Conservation (phyloP, 2,797 vertebrate genomes). For the Graptemys geographica region DNA sequence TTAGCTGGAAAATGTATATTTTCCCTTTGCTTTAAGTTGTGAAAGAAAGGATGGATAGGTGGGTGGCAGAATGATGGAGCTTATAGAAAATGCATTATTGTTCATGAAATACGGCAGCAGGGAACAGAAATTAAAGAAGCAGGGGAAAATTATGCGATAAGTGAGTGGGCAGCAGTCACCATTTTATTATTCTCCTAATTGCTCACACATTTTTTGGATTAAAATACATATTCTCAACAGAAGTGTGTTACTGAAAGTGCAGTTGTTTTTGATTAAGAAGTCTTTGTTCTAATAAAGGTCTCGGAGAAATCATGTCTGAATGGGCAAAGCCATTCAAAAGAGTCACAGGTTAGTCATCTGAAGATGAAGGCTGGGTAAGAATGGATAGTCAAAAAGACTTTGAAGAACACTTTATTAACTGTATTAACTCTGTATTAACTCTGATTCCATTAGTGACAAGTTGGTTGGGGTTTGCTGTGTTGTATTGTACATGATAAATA, state of each 20-base stretch:
- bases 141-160: conserved; percentile 19
- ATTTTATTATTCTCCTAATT: conserved; percentile 56
- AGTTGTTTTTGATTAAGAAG: conserved; percentile 52
- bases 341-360: conserved; percentile 31
- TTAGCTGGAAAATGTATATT: conserved; percentile 62
- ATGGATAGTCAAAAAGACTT: conserved; percentile 6
- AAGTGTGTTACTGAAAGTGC: conserved; percentile 30
- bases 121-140: conserved; percentile 54
- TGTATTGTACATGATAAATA: background rate
- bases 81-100: conserved; percentile 63
- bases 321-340: conserved; percentile 23
- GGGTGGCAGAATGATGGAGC: conserved; percentile 69
- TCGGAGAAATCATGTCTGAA: conserved; percentile 7
- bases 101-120: conserved; percentile 64
- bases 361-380: conserved; percentile 24
- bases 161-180: conserved; percentile 63
- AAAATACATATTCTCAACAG: conserved; percentile 23
- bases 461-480: conserved; percentile 1
- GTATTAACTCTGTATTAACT: background rate
- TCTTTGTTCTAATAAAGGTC: conserved; percentile 27
- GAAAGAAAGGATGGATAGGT: conserved; percentile 70
- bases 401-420: background rate
- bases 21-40: conserved; percentile 72
- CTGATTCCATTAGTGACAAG: conserved; percentile 23
- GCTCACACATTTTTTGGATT: conserved; percentile 35